These are phyloP conservation scores for Globia sparganii DNA, from an alignment of 2,888 invertebrate species.

Conservation along the genomic window DNA sequence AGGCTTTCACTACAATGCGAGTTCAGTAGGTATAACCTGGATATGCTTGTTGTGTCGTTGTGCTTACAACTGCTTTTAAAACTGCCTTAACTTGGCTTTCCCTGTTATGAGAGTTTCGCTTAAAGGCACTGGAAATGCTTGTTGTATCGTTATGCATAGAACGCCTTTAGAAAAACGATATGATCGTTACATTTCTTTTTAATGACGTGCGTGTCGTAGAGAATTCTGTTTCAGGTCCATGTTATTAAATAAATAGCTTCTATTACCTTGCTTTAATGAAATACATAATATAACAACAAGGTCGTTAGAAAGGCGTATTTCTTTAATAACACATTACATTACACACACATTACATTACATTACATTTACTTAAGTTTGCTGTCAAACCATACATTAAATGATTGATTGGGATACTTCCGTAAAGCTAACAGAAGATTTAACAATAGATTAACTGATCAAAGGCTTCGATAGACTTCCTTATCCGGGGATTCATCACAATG, in stretches of 20 bases:
- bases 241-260: slow-evolving; percentile 22
- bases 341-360: no score
- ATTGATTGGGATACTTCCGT: background rate
- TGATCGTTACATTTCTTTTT: slow-evolving; percentile 46
- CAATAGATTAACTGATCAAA: slow-evolving; percentile 15
- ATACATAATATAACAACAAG: background rate
- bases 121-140: background rate
- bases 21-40: background rate
- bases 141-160: background rate
- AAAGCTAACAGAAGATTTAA: background rate
- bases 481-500: background rate
- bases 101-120: background rate
- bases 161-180: slow-evolving; percentile 18
- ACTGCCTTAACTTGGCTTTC: background rate
- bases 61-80: background rate
- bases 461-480: slow-evolving; percentile 6
- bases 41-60: background rate
- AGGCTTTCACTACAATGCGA: background rate
- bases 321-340: background rate
- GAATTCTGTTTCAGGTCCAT: background rate
- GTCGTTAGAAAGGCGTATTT: background rate
- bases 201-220: slow-evolving; percentile 50
- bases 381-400: background rate
- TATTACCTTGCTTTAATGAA: slow-evolving; percentile 32
- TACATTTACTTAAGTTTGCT: background rate